phyloP scores from a whole-genome alignment of 2,888 invertebrate species.

The Parnassius smintheus region DNA sequence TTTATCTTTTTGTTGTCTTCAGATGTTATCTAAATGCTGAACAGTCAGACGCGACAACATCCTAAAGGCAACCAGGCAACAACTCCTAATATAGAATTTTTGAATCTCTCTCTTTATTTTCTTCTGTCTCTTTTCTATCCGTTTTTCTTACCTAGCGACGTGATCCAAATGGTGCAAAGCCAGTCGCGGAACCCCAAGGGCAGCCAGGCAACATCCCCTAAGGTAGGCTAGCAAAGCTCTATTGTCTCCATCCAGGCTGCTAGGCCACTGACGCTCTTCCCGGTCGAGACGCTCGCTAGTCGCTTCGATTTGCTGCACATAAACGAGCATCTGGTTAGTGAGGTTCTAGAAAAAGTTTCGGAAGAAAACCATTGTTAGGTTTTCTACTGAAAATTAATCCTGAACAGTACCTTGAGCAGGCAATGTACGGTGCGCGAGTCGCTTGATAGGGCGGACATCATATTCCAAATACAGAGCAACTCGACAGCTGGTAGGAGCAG shows the following conservation, averaged over 20 bases:
- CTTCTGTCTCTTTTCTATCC: not conserved
- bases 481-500: conserved; percentile 93
- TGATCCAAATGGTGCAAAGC: conserved; percentile 85
- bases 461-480: conserved; percentile 95
- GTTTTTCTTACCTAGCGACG: conserved; percentile 42
- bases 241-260: conserved; percentile 84
- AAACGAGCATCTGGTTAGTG: not conserved
- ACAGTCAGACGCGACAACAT: too few relatives aligned
- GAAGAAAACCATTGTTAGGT: too few relatives aligned
- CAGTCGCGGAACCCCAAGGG: conserved; percentile 88
- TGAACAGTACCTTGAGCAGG: conserved; percentile 77
- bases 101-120: not conserved
- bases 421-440: conserved; percentile 83
- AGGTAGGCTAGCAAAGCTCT: conserved; percentile 87
- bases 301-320: conserved; percentile 51
- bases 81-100: not conserved
- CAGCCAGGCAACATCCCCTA: conserved; percentile 91
- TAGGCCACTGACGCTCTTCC: conserved; percentile 42
- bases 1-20: too few relatives aligned
- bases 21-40: too few relatives aligned
- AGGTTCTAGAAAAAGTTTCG: too few relatives aligned
- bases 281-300: conserved; percentile 38
- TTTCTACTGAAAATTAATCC: too few relatives aligned
- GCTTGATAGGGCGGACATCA: conserved; percentile 90
- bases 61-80: too few relatives aligned